A percentile compares a stretch with the other conserved stretches of the same genome.
phyloP scores from a whole-genome alignment of 2,888 invertebrate genomes.

The Disparrhopalites patrizii region DNA sequence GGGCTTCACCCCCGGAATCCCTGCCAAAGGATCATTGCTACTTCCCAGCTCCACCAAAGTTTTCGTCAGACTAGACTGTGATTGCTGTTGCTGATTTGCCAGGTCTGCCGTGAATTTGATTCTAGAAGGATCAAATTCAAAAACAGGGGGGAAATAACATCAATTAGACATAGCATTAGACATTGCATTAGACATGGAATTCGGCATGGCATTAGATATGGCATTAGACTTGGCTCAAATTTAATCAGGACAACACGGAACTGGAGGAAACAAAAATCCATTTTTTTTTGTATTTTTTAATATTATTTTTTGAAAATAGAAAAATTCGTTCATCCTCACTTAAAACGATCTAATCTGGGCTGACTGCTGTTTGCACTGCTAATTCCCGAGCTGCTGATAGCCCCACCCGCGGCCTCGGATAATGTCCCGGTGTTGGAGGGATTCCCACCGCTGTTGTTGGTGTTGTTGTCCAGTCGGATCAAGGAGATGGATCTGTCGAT shows the following conservation, averaged over 20 bases:
- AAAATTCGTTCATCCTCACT: conserved; percentile 2
- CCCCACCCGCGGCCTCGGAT: conserved; percentile 26
- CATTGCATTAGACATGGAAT: too few species aligned
- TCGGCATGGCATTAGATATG: too few species aligned
- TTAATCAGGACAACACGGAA: too few species aligned
- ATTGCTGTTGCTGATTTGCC: conserved; percentile 17
- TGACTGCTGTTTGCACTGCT: conserved; percentile 19
- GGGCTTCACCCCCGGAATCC: conserved; percentile 14
- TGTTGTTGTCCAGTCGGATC: conserved; percentile 43
- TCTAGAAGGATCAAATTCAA: too few species aligned
- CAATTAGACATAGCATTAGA: too few species aligned
- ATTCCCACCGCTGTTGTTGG: conserved; percentile 41
- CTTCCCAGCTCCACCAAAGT: conserved; percentile 47
- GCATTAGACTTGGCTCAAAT: too few species aligned
- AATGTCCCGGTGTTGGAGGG: conserved; percentile 1
- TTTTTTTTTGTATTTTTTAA: neutral
- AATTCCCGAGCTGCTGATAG: conserved; percentile 8
- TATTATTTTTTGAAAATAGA: neutral
- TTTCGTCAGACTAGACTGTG: conserved; percentile 40
- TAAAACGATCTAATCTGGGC: conserved; percentile 21
- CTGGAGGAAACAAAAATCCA: too few species aligned
- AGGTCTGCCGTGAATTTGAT: conserved; percentile 31
- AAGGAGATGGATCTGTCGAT: conserved; percentile 48
- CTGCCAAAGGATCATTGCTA: conserved; percentile 44
- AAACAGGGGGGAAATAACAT: too few species aligned